These are phyloP conservation scores for Pangasius krempfi DNA, from an alignment of 2,797 vertebrate species.

Conservation along the genomic window DNA sequence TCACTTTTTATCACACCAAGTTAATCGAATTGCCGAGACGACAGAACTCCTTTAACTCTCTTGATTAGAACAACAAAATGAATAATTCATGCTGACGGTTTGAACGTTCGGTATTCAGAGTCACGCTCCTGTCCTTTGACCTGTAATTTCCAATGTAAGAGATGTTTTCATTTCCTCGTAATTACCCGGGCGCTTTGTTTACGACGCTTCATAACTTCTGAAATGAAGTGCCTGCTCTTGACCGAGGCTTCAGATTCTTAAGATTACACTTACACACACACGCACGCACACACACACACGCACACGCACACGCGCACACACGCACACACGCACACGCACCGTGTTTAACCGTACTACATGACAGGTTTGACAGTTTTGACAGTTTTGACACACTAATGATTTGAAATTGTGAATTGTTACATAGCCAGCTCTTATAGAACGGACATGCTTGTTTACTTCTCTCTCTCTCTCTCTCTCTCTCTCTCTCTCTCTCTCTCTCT, in stretches of 20 bases:
- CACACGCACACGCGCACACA: slow-evolving; percentile 1
- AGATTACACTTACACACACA: background rate
- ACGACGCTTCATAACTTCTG: background rate
- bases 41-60: background rate
- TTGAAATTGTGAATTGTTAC: background rate
- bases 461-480: background rate
- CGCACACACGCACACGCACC: background rate
- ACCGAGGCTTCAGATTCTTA: background rate
- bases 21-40: background rate
- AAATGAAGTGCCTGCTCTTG: background rate
- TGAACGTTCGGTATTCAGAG: background rate
- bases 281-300: slow-evolving; percentile 1
- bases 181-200: slow-evolving; percentile 11
- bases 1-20: background rate
- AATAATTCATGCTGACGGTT: background rate
- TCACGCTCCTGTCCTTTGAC: background rate
- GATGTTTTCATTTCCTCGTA: slow-evolving; percentile 10
- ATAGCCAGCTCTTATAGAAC: background rate
- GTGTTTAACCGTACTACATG: background rate
- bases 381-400: slow-evolving; percentile 25
- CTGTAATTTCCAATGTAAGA: background rate
- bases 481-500: background rate
- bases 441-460: background rate
- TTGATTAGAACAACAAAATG: background rate
- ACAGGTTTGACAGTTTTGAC: slow-evolving; percentile 10